Base-by-base conservation (phyloP, 2,888 invertebrate species). In the Drosophila parthenogenetica region DNA sequence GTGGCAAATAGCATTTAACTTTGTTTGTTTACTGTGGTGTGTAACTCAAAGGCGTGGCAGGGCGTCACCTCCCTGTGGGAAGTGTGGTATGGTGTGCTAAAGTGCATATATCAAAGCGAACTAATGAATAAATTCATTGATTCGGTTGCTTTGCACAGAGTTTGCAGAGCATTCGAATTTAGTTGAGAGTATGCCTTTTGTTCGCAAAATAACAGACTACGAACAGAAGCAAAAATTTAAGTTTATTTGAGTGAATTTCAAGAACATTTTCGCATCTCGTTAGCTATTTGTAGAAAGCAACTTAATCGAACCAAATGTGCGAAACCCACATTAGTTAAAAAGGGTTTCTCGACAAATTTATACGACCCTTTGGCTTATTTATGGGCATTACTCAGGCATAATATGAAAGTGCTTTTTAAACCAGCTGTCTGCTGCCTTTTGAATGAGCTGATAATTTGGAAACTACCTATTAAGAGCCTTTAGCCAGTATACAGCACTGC, bases 101-200 rank as follows among this genome's bases (percentile, higher is more conserved):
- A 77, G 75, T 83, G 82, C 82, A 83, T 83, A 83, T 83, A 83
- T 83, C 82, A 83, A 83, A 83, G 82, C 74, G 69, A 88, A 88
- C 86, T 88, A 83, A 83, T 83, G 82, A 83, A 83, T 83, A 83
- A 86, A 83, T 88, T 83, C 82, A 83, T 79, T 88, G 88, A 83
- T 79, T 88, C 75, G 61, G 59, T 79, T 69, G 77, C 69, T 66
- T 13, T 11, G 13, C 35, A 4, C 29, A 13, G 35, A 67, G 79
- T 58, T 69, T 79, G 69, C 82, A 62, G 58, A 85, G 79, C 86
- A 70, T 85, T 83, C 65, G 82, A 76, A 73, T 55, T 60, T 49
- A 45, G 49, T 53, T 40, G 37, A 45, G 45, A 45, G 35, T n/a
- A 5, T 35, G 53, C 46, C 61, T 65, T 69, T 65, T 72, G 67